A percentile compares a stretch with the other conserved stretches of the same genome.
These are phyloP conservation scores for Pollicipes pollicipes DNA, from an alignment of 1,140 invertebrate species.

Conservation along the genomic window DNA sequence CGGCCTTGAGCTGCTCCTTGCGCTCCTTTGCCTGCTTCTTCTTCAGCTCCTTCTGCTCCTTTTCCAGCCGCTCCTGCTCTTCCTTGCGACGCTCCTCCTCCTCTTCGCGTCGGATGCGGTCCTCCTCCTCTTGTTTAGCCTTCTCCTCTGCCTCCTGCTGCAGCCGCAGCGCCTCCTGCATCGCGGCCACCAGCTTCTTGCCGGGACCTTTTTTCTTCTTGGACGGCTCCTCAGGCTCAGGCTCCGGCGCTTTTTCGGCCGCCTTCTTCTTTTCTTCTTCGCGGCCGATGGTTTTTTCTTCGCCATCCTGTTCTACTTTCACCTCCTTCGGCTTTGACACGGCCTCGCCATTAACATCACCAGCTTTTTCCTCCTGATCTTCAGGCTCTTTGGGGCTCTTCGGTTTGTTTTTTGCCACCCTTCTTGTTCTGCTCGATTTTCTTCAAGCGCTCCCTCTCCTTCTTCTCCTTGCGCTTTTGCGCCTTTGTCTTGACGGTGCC, in stretches of 20 bases:
- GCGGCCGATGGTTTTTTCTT: constrained; percentile 17
- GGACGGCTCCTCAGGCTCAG: constrained; percentile 21
- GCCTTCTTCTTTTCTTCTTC: constrained; percentile 19
- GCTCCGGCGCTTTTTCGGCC: constrained; percentile 27
- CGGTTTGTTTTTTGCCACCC: constrained; percentile 20
- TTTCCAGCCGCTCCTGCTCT: constrained; percentile 59
- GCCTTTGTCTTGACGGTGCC: constrained; percentile 57
- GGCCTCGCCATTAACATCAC: constrained; percentile 18
- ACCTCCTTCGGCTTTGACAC: constrained; percentile 14
- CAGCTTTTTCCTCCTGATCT: constrained; percentile 13
- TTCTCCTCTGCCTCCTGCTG: constrained; percentile 80
- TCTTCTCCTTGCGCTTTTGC: constrained; percentile 64
- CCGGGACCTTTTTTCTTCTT: constrained; percentile 35
- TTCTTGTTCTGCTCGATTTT: constrained; percentile 22
- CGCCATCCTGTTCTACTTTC: constrained; percentile 14
- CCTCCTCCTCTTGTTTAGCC: constrained; percentile 56
- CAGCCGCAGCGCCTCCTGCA: constrained; percentile 72
- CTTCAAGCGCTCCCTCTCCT: constrained; percentile 36
- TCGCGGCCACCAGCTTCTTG: constrained; percentile 59
- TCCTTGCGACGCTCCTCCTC: constrained; percentile 64
- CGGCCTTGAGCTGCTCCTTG: constrained; percentile 77
- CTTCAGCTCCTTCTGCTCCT: constrained; percentile 72
- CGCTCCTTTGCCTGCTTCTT: constrained; percentile 90
- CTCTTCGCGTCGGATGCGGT: constrained; percentile 41
- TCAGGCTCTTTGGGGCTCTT: background rate